Base-by-base conservation (phyloP, 1,140 invertebrate species). In the Drosophila dunni region DNA sequence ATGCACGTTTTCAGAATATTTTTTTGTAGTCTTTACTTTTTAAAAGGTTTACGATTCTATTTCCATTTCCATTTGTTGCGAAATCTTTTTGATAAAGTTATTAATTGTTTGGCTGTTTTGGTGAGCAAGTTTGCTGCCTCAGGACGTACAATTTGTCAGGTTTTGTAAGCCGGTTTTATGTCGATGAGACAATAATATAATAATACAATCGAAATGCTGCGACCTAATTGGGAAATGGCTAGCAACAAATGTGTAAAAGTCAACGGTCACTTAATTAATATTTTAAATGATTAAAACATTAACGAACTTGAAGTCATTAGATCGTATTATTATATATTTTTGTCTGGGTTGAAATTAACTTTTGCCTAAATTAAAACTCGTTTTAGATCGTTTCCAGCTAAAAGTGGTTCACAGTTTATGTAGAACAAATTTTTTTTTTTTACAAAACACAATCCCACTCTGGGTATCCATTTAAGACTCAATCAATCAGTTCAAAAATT, bases 1-100 rank as follows among this genome's bases (percentile, higher is more conserved):
- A 44, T 38, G 42, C 67, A 70, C 60, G 68, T 62, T 75, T 75
- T 42, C 3, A 17, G n/a, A 45, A 61, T 61, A 10, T 36, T 61
- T 48, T 46, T 45, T 60, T n/a, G 17, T 60, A 15, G 33, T 5
- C 11, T 15, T 11, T 46, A 8, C 40, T 57, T 57, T 44, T 57
- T 60, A 15, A 34, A 33, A 34, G 33, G 29, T 61, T 60, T 60
- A 10, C n/a, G 24, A 29, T 5, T 29, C 24, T 6, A 34, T 36
- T 61, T 46, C 40, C 29, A 17, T 66, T 48, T 57, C 33, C 10
- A 9, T 45, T 36, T 56, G 44, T 65, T 57, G 48, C 20, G 3
- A n/a, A 29, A 57, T 34, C 29, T 34, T 48, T 44, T 64, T 48
- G 50, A 71, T 71, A 57, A 34, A 36, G 7, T 72, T 53, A 66